Evolutionary conservation across 2,888 invertebrate species (phyloP), one percentile per base, ranked within the genome.

Genomic region (Chrysodeixis includens): DNA sequence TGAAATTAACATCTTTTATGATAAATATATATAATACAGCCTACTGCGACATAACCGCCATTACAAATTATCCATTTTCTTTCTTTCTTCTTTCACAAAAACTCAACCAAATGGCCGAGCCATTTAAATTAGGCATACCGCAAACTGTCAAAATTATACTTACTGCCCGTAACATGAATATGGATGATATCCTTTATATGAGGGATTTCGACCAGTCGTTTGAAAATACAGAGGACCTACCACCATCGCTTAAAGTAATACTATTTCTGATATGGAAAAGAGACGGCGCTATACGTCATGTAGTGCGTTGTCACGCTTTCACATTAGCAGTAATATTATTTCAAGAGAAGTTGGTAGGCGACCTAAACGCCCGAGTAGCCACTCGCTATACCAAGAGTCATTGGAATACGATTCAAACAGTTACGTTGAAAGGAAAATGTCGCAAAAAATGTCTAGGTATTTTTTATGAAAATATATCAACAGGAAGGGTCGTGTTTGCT

Each of bases 391-490:
- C 59, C 52, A 59, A 77, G 69, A 62, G 73, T 64, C 59, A 69
- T 73, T 53, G 78, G 62, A 60, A 69, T 64, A 62, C 64, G 69
- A 73, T 56, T 69, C 69, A 62, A 69, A 76, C 72, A 71, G 77
- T 76, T 77, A 60, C 69, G 53, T 35, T 51, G 56, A 56, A 59
- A 63, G 56, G 55, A 72, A 76, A 76, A 76, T 56, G 65, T 46
- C 51, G 64, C 49, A 71, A 58, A 72, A 55, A 71, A 74, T 66
- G 49, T n/a, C 12, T 52, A 49, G 59, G 61, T 62, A 59, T 73
- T 73, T 71, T 54, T 74, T 64, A 73, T 76, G 53, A 76, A 76
- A 76, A 71, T 66, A 66, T 71, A 66, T 73, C 56, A 30, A 12
- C 30, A n/a, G 26, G 16, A 58, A 66, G 71, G 71, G 72, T 76